These are phyloP conservation scores for Clepsis dumicolana DNA, from an alignment of 2,888 invertebrate species.

Conservation along the genomic window DNA sequence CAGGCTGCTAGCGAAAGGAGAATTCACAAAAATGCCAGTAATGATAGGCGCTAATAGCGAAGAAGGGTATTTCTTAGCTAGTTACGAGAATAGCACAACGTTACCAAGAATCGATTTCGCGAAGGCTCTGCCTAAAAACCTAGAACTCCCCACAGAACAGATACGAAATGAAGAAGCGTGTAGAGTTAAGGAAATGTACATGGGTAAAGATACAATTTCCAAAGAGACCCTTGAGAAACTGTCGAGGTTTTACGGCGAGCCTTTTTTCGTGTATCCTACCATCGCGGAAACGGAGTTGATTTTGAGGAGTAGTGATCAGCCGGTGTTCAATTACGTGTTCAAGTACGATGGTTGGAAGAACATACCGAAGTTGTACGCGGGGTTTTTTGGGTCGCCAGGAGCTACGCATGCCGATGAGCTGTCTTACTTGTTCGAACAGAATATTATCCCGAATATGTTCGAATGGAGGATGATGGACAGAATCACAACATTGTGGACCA, in stretches of 20 bases:
- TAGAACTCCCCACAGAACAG: conserved; percentile 58
- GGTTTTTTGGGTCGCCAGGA: conserved; percentile 54
- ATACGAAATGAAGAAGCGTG: conserved; percentile 55
- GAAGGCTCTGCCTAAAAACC: conserved; percentile 67
- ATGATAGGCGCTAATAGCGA: conserved; percentile 67
- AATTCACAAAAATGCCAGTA: conserved; percentile 70
- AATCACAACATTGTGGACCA: conserved; percentile 46
- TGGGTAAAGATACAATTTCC: conserved; percentile 64
- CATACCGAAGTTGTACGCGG: conserved; percentile 54
- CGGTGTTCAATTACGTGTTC: conserved; percentile 68
- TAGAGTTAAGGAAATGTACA: conserved; percentile 67
- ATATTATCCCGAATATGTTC: conserved; percentile 54
- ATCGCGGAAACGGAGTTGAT: conserved; percentile 65
- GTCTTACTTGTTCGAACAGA: conserved; percentile 71
- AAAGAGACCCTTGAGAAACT: conserved; percentile 59
- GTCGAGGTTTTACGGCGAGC: conserved; percentile 66
- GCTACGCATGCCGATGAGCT: conserved; percentile 74
- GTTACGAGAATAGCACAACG: conserved; percentile 64
- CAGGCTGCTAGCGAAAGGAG: conserved; percentile 60
- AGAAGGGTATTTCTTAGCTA: conserved; percentile 67
- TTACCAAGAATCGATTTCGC: conserved; percentile 59
- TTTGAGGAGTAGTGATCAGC: conserved; percentile 56
- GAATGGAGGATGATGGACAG: conserved; percentile 52
- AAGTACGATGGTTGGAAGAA: conserved; percentile 67
- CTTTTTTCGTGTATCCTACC: conserved; percentile 57